Conservation (phyloP, 2,888 invertebrate species). For the Enchytraeus crypticus region DNA sequence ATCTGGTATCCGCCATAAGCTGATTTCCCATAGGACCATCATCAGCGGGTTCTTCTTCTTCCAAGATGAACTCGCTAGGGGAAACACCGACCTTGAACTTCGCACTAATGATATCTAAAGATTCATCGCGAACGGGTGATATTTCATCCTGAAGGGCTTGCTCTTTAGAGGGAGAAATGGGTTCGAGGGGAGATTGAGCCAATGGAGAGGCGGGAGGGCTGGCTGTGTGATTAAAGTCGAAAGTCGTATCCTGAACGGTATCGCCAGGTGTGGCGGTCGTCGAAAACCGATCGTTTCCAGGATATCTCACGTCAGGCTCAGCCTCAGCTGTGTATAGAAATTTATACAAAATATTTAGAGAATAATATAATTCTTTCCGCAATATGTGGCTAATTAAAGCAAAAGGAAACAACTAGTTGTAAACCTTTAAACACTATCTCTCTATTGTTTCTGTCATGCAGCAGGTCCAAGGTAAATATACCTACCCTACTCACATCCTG, state of each 20-base stretch:
- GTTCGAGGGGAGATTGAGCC: constrained; percentile 35
- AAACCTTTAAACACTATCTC: too few relatives aligned
- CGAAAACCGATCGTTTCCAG: too few relatives aligned
- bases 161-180: constrained; percentile 29
- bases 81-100: constrained; percentile 39
- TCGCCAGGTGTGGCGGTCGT: too few relatives aligned
- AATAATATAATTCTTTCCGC: too few relatives aligned
- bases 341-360: too few relatives aligned
- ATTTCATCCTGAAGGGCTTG: constrained; percentile 30
- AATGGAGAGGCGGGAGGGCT: constrained; percentile 35
- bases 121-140: constrained; percentile 6
- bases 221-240: constrained; percentile 20
- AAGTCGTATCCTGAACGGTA: not conserved
- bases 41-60: constrained; percentile 11
- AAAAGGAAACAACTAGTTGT: too few relatives aligned
- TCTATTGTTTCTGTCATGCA: too few relatives aligned
- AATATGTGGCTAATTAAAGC: too few relatives aligned
- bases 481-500: too few relatives aligned
- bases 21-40: not conserved
- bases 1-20: not conserved
- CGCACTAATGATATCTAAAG: constrained; percentile 22
- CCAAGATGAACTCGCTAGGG: constrained; percentile 34
- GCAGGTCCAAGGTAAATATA: too few relatives aligned
- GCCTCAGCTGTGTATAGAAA: too few relatives aligned
- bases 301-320: too few relatives aligned